Evolutionary conservation across 1,140 invertebrate species (phyloP), one percentile per base, ranked within the genome.

Genomic region (Bombyx mandarina): DNA sequence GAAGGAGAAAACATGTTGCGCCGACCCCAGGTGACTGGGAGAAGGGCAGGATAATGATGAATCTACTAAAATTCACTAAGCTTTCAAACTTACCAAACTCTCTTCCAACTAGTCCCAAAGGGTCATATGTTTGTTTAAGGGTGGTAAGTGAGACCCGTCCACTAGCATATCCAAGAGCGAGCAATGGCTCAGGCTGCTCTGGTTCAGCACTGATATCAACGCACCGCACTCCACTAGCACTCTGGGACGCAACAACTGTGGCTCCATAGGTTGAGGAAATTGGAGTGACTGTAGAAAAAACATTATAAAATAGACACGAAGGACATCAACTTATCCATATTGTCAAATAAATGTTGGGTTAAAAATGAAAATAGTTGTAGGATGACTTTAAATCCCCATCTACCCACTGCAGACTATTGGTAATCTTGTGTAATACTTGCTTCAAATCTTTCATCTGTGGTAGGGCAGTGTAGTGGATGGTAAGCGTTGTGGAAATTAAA

Each of bases 161-260:
- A 89, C 94, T 96, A 1, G 92, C 91, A 71, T 96, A 92, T 3
- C 96, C 96, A 55, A 97, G 90, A 1, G 96, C 96, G 45, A 98
- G 86, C 43, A 97, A 88, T 43, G 94, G 92, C 67, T 96, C 94
- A 7, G 90, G 89, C 45, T 94, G 89, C 65, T 81, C 92, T 88
- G 49, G 92, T 91, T 89, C 94, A 92, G 77, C 73, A 63, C 80
- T 79, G 77, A 95, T 93, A 70, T 95, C 94, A n/a, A 96, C 75
- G 63, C 79, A 82, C 1, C 83, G 67, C 1, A 86, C 82, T 8
- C 80, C 79, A 63, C 67, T 79, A 0, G 75, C 82, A 61, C 80
- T 86, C 55, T 85, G 83, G 2, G 83, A 85, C 6, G 92, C 91
- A 10, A 95, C 71, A 43, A 94, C 88, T 61, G 92, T 90, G 3